phyloP scores from a whole-genome alignment of 1,140 invertebrate species.

The Diabrotica undecimpunctata region DNA sequence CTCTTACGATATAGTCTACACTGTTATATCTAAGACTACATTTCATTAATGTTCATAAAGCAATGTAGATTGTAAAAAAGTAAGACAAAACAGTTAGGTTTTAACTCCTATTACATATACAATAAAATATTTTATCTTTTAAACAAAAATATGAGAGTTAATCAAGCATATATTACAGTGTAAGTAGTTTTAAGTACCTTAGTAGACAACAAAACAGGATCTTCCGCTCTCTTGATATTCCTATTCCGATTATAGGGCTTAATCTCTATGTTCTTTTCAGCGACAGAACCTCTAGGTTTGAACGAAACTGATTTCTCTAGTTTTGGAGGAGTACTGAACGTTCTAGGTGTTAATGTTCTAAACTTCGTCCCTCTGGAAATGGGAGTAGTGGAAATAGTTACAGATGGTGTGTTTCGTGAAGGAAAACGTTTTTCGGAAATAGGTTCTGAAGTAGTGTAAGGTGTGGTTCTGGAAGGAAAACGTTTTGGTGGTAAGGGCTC shows the following conservation, averaged over 20 bases:
- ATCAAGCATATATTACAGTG: no score
- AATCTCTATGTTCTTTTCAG: not conserved
- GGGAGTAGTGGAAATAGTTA: not conserved
- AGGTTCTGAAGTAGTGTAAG: not conserved
- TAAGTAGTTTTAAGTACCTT: not conserved
- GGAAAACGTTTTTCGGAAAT: not conserved
- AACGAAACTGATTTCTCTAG: not conserved
- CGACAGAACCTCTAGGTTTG: not conserved
- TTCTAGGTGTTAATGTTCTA: not conserved
- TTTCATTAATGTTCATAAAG: no score
- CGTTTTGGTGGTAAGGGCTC: not conserved
- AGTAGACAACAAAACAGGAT: constrained; percentile 4
- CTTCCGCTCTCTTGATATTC: not conserved
- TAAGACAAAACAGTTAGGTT: no score
- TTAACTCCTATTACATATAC: no score
- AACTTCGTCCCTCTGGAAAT: not conserved
- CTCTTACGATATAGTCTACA: no score
- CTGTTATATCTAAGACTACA: no score
- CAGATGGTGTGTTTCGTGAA: not conserved
- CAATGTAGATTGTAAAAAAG: no score
- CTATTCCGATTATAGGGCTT: not conserved
- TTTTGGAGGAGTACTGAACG: not conserved
- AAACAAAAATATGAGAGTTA: no score
- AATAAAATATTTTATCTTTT: no score
- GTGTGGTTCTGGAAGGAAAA: not conserved